Evolutionary conservation across 92 coral and sea anemone species (phyloP), one percentile per base, ranked within the genome.

Genomic region (Zoanthus sansibaricus): DNA sequence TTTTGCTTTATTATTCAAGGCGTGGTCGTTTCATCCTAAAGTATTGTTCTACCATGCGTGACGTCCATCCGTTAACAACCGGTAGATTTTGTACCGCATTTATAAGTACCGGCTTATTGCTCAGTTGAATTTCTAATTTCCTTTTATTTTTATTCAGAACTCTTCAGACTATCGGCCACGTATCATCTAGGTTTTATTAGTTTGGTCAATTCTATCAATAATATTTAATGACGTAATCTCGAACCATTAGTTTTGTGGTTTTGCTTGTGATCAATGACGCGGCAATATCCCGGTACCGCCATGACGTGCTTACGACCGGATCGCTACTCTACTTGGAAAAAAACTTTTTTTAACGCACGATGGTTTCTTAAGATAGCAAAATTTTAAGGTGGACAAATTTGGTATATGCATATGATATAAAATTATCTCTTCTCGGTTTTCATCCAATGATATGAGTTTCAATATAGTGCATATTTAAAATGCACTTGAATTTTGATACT

Each of bases 21-120:
- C 68, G 82, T 76, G 82, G 12, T 11, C 31, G 11, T 9, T 46
- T 30, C 45, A 49, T 30, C 82, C 62, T 59, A 75, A 75, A 45
- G 10, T 7, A 47, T n/a, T 58, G 17, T 61, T 2, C 30, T n/a
- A 17, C 30, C 30, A 62, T 21, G 69, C 1, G 2, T 4, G 42
- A 4, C 64, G 64, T 58, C n/a, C 25, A 31, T 9, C 69, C n/a
- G 13, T 17, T 59, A 18, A 75, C 18, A 30, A 51, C 3, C 20
- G 25, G 47, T 51, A 30, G n/a, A 20, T 49, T 5, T 52, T 52
- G 68, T 45, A 62, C 0, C 3, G 20, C 12, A 62, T 62, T 62
- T 16, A 6, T 25, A 20, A 20, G 18, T 13, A 33, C 12, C 58
- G 15, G 18, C 9, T 52, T 0, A 0, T 1, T 51, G 37, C 15